These are phyloP conservation scores for Araneus ventricosus DNA, from an alignment of 1,140 invertebrate species.

Conservation along the genomic window DNA sequence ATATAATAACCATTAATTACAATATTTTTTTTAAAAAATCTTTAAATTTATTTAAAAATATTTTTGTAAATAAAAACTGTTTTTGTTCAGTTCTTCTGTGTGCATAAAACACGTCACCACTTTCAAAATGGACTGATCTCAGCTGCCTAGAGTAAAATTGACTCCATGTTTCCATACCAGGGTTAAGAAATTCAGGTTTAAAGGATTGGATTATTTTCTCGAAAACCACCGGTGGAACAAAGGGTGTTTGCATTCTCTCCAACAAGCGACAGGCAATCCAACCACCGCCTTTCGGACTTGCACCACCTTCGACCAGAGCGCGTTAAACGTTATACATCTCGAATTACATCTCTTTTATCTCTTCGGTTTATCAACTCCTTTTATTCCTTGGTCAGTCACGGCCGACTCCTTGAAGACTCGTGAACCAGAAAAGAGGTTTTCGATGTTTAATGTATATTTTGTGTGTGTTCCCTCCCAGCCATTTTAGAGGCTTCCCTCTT, in stretches of 20 bases:
- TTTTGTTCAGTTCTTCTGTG: too few relatives aligned
- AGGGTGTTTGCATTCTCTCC: background rate
- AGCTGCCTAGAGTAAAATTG: too few relatives aligned
- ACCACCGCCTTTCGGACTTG: background rate
- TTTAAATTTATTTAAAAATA: too few relatives aligned
- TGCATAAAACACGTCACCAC: too few relatives aligned
- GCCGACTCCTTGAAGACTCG: slow-evolving; percentile 9
- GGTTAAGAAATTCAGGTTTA: too few relatives aligned
- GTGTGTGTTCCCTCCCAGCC: slow-evolving; percentile 47
- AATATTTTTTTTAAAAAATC: too few relatives aligned
- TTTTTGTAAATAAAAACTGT: too few relatives aligned
- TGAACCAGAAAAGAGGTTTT: slow-evolving; percentile 40
- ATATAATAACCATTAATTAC: too few relatives aligned
- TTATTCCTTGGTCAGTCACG: slow-evolving; percentile 26
- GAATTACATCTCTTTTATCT: slow-evolving; percentile 32
- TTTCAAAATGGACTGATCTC: too few relatives aligned
- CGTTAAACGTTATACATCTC: slow-evolving; percentile 22
- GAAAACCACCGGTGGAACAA: too few relatives aligned
- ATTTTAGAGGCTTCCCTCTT: slow-evolving; percentile 34
- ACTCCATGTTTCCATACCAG: too few relatives aligned
- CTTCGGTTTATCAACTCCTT: background rate
- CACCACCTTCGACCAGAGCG: background rate
- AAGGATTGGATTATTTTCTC: too few relatives aligned
- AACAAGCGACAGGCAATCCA: background rate
- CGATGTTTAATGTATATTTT: slow-evolving; percentile 44